Conservation (phyloP, 2,113 vertebrate genomes). For the Tupaia chinensis region DNA sequence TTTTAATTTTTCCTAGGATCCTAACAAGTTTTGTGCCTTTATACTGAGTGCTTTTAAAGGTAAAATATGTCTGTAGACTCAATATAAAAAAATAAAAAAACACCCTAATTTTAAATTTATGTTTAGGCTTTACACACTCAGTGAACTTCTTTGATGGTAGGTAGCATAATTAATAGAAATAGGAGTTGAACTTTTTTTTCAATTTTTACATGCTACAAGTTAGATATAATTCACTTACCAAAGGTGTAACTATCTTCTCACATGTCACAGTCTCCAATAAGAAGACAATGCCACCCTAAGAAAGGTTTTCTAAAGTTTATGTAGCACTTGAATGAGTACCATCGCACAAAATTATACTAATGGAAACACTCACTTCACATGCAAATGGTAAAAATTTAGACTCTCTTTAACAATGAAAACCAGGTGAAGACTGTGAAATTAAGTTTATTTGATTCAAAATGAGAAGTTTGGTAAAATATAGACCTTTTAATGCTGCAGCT, state of each 20-base stretch:
- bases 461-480: background rate
- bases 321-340: background rate
- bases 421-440: background rate
- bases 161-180: background rate
- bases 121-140: background rate
- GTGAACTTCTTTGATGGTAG: background rate
- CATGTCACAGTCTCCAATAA: background rate
- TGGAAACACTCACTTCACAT: background rate
- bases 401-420: background rate
- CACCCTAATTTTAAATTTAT: too few species aligned
- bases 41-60: background rate
- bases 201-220: background rate
- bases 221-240: background rate
- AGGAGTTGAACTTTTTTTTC: background rate
- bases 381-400: background rate
- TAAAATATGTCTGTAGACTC: background rate
- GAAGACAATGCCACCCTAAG: background rate
- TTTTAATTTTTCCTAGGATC: background rate
- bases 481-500: background rate
- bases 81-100: background rate
- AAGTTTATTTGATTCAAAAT: background rate
- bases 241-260: background rate
- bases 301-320: conserved; percentile 13
- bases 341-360: background rate
- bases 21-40: background rate